Conservation (phyloP, 2,113 vertebrate species). For the Phoenicopterus ruber region DNA sequence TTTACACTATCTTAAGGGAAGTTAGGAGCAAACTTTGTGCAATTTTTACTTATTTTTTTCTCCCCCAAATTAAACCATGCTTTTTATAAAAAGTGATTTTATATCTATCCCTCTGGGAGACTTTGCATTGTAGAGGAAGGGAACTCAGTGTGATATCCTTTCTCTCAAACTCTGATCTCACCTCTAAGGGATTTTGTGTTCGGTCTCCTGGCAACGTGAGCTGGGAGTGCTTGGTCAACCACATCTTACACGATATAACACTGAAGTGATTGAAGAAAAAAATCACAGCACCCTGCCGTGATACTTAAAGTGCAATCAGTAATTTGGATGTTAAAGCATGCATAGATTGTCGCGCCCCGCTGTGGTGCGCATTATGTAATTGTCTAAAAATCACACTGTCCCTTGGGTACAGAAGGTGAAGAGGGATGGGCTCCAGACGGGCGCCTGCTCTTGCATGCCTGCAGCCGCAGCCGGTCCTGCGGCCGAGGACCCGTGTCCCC, state of each 20-base stretch:
- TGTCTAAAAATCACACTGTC: not conserved
- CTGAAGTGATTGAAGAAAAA: not conserved
- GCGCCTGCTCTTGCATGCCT: no score
- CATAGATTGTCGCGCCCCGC: not conserved
- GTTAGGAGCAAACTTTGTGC: not conserved
- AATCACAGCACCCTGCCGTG: not conserved
- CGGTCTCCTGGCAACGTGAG: conserved; percentile 77
- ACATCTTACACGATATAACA: conserved; percentile 6
- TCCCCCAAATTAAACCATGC: not conserved
- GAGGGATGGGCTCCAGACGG: not conserved
- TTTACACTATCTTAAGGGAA: fast-evolving
- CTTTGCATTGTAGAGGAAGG: not conserved
- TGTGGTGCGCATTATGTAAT: not conserved
- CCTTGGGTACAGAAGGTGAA: fast-evolving
- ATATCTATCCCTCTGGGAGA: fast-evolving
- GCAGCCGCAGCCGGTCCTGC: no score
- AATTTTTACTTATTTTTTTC: no score
- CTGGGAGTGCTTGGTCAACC: conserved; percentile 65
- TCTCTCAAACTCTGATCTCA: not conserved
- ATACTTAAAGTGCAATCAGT: fast-evolving
- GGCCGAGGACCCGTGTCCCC: not conserved
- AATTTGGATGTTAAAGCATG: fast-evolving
- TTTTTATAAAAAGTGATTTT: not conserved
- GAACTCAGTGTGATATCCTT: not conserved
- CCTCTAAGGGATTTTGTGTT: not conserved